Conservation (phyloP, 2,797 vertebrate genomes). For the Eupleurogrammus muticus region DNA sequence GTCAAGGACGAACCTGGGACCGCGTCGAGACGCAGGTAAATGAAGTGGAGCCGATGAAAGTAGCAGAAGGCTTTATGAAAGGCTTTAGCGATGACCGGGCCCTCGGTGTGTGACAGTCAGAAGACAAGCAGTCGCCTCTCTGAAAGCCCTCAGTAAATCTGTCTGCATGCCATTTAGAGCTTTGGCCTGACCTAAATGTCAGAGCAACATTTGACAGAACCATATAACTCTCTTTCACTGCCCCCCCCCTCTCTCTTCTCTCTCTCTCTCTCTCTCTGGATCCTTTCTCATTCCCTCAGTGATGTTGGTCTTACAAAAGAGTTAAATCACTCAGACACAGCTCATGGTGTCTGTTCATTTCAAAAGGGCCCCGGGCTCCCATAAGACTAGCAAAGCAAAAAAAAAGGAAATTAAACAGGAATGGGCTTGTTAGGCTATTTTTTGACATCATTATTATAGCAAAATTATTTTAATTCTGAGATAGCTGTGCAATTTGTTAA, state of each 20-base stretch:
- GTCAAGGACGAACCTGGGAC: neutral
- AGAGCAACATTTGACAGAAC: slow-evolving; percentile 65
- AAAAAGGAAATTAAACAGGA: slow-evolving; percentile 20
- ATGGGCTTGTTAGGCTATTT: slow-evolving; percentile 1
- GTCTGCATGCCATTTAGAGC: slow-evolving; percentile 72
- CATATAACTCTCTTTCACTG: slow-evolving; percentile 55
- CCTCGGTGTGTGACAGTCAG: slow-evolving; percentile 54
- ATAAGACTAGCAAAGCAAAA: slow-evolving; percentile 24
- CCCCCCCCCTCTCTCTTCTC: neutral
- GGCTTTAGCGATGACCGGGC: slow-evolving; percentile 36
- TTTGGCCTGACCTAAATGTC: slow-evolving; percentile 73
- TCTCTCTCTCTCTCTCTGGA: slow-evolving; percentile 4
- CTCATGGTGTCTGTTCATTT: slow-evolving; percentile 31
- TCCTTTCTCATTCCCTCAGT: slow-evolving; percentile 28
- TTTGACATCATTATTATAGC: slow-evolving; percentile 11
- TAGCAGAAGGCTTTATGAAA: slow-evolving; percentile 33
- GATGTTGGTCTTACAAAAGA: slow-evolving; percentile 46
- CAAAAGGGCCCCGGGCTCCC: slow-evolving; percentile 17
- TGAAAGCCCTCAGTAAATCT: slow-evolving; percentile 69
- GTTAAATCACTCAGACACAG: slow-evolving; percentile 52
- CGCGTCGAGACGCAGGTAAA: neutral
- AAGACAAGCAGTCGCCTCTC: slow-evolving; percentile 57
- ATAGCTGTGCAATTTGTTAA: neutral
- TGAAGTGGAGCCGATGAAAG: neutral
- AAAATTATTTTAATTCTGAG: neutral